Conservation (phyloP, 2,888 invertebrate species). For the Trisateles emortualis region DNA sequence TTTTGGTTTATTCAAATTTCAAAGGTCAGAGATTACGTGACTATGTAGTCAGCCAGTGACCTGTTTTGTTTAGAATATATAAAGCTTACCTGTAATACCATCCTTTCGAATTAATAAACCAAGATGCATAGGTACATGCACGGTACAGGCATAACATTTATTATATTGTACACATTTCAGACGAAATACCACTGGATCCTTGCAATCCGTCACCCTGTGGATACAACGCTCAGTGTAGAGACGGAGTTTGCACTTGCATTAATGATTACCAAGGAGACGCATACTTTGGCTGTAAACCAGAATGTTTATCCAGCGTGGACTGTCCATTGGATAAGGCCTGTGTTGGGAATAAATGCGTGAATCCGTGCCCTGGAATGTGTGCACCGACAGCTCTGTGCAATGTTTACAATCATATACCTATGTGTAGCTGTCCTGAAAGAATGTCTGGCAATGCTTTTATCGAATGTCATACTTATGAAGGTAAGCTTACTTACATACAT, state of each 20-base stretch:
- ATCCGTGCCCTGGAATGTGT: constrained; percentile 92
- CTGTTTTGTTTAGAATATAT: no score
- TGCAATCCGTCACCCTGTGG: constrained; percentile 92
- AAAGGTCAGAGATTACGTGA: no score
- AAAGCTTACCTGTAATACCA: no score
- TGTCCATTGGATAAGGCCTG: constrained; percentile 90
- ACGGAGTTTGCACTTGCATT: constrained; percentile 90
- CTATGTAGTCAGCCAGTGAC: no score
- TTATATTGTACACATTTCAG: constrained; percentile 64
- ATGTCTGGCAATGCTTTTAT: constrained; percentile 91
- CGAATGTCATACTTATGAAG: constrained; percentile 86
- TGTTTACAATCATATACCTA: constrained; percentile 89
- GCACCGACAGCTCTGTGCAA: constrained; percentile 87
- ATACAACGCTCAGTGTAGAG: constrained; percentile 87
- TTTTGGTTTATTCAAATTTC: no score
- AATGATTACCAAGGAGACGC: constrained; percentile 92
- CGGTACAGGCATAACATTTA: no score
- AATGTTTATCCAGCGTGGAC: constrained; percentile 92
- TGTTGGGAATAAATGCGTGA: constrained; percentile 90
- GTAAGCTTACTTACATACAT: constrained; percentile 64
- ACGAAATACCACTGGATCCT: constrained; percentile 82
- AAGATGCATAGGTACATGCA: no score
- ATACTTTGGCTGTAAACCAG: constrained; percentile 91
- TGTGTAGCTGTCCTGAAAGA: constrained; percentile 89
- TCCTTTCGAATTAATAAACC: no score